phyloP scores from a whole-genome alignment of 2,113 vertebrate species.

The Callaeas wilsoni region DNA sequence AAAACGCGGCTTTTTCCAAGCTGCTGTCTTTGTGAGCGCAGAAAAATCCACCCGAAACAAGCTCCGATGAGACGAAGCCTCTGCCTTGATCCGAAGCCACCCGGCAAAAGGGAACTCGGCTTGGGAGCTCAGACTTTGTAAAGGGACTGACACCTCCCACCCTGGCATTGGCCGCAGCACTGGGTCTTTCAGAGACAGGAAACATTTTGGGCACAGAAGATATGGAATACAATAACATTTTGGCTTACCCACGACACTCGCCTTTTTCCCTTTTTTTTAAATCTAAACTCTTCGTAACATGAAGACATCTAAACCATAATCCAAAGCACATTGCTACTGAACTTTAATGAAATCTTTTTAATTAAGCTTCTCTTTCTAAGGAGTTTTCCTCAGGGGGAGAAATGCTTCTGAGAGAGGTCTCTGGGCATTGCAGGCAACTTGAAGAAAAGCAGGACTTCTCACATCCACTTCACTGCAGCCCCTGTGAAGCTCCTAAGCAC shows the following conservation, averaged over 20 bases:
- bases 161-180: neutral
- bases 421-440: neutral
- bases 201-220: neutral
- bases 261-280: neutral
- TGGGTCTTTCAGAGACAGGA: neutral
- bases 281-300: neutral
- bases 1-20: neutral
- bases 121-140: neutral
- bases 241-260: neutral
- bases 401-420: neutral
- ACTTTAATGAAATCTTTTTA: neutral
- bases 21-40: neutral
- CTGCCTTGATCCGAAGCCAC: neutral
- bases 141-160: neutral
- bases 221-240: neutral
- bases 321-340: neutral
- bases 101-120: neutral
- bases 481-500: neutral
- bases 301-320: neutral
- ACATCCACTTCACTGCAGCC: neutral
- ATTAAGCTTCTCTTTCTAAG: neutral
- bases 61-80: fast-evolving
- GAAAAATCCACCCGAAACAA: neutral
- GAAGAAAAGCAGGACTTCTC: neutral
- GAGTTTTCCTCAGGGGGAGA: neutral